phyloP scores from a whole-genome alignment of 2,888 invertebrate genomes.

The Gasteruption jaculator region DNA sequence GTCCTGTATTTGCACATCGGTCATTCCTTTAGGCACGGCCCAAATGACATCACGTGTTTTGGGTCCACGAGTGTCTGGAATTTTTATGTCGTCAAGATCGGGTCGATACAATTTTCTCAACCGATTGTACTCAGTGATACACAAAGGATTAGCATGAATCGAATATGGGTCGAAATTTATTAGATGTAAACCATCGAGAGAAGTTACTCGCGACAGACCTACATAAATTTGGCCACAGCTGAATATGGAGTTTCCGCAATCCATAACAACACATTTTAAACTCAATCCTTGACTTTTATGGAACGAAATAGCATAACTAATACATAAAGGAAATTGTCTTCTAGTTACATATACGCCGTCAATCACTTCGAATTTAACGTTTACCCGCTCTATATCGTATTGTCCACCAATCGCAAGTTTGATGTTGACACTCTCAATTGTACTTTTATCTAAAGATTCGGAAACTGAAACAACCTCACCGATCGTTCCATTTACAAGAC shows the following conservation, averaged over 20 bases:
- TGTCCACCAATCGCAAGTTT: slow-evolving; percentile 17
- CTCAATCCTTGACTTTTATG: slow-evolving; percentile 30
- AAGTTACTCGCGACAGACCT: slow-evolving; percentile 24
- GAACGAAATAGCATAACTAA: slow-evolving; percentile 30
- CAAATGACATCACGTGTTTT: slow-evolving; percentile 9
- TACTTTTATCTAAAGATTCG: slow-evolving; percentile 7
- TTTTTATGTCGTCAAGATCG: slow-evolving; percentile 2
- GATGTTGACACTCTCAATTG: slow-evolving; percentile 23
- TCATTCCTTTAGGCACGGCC: slow-evolving; percentile 7
- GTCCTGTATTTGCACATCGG: slow-evolving; percentile 11
- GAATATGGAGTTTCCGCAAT: slow-evolving; percentile 25
- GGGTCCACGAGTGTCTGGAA: not conserved
- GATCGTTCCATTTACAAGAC: slow-evolving; percentile 31
- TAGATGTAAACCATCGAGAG: slow-evolving; percentile 23
- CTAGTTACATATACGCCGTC: slow-evolving; percentile 20
- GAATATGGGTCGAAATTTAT: slow-evolving; percentile 24
- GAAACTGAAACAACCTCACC: slow-evolving; percentile 22
- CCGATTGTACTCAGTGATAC: slow-evolving; percentile 23
- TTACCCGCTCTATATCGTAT: slow-evolving; percentile 21
- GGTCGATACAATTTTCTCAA: slow-evolving; percentile 18
- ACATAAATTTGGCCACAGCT: slow-evolving; percentile 26
- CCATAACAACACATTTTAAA: slow-evolving; percentile 23
- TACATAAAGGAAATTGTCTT: slow-evolving; percentile 26
- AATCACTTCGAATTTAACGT: slow-evolving; percentile 28
- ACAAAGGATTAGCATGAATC: slow-evolving; percentile 19